phyloP scores from a whole-genome alignment of 2,797 vertebrate genomes.

The Cyclura pinguis region DNA sequence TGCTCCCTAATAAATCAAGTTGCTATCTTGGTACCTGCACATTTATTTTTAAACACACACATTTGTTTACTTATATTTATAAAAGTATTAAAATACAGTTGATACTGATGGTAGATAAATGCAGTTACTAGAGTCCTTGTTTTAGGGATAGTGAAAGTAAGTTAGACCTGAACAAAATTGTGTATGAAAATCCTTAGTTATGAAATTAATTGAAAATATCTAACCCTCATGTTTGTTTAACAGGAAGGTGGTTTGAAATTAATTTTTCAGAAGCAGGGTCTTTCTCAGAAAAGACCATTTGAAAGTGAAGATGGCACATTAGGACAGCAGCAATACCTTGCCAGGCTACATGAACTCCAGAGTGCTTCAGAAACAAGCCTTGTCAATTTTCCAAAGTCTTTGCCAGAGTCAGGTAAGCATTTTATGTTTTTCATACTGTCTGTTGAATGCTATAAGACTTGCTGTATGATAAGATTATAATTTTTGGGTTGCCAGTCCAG shows the following conservation, averaged over 20 bases:
- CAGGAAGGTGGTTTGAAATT: conserved; percentile 98
- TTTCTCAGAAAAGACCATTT: conserved; percentile 91
- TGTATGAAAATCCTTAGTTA: conserved; percentile 42
- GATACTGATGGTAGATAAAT: conserved; percentile 16
- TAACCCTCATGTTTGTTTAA: conserved; percentile 78
- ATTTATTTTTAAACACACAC: conserved; percentile 11
- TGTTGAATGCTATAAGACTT: background rate
- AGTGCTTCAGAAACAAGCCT: conserved; percentile 92
- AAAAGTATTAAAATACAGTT: conserved; percentile 14
- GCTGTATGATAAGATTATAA: background rate
- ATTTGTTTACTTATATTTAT: background rate
- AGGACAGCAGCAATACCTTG: conserved; percentile 95
- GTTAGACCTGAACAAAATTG: conserved; percentile 25
- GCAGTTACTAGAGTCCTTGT: background rate
- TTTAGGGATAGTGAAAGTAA: background rate
- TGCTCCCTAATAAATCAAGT: conserved; percentile 27
- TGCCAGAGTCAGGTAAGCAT: conserved; percentile 84
- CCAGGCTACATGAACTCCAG: conserved; percentile 93
- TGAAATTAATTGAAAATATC: conserved; percentile 60
- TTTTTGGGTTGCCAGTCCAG: background rate
- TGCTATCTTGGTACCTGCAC: conserved; percentile 28
- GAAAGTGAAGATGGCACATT: conserved; percentile 89
- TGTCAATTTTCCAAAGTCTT: conserved; percentile 89
- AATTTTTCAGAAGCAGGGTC: conserved; percentile 98
- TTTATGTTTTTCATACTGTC: background rate